Evolutionary conservation across 2,797 vertebrate genomes (phyloP), one percentile per base, ranked within the genome.

Genomic region (Tarsius wallacei): DNA sequence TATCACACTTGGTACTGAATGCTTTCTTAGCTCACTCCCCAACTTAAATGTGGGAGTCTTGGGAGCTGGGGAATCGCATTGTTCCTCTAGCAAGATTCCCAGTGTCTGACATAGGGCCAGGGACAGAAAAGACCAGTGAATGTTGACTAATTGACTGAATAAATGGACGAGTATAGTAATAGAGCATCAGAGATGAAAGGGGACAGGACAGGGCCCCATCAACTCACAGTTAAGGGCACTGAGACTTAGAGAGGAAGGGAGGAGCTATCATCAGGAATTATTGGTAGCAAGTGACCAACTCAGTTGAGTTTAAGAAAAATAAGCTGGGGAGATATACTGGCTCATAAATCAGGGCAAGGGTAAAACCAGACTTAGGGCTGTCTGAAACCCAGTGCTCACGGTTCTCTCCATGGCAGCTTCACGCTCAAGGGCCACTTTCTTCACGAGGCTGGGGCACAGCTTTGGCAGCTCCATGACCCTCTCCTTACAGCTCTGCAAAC

Each of bases 261-360:
- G 64, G 53, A n/a, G 26, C 24, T 16, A 68, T 59, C 63, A 73
- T 51, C 61, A 24, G 71, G 33, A 85, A 68, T 66, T 33, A 4
- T 51, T 64, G 83, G 7, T 80, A 85, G 42, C 55, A 80, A 55
- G 28, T 5, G 31, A 92, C 47, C 80, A 83, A 63, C 26, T 47
- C 49, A 47, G 83, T 64, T 21, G 49, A 73, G 93, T 61, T 31
- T 73, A 57, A 73, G 87, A 68, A 80, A 96, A 93, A 33, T 1
- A 11, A 77, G 73, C 6, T 16, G 19, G 15, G 47, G 1, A 1
- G 12, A 49, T 33, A 5, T n/a, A 12, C 66, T 68, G 53, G 22
- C 28, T 73, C 2, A 51, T 74, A 87, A 93, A 42, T 82, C 31
- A 74, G 12, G 31, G 59, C 51, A 53, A 77, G 22, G n/a, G 47